A percentile compares a stretch with the other conserved stretches of the same genome.
Conservation (phyloP, 2,113 vertebrate genomes). For the Sula dactylatra region DNA sequence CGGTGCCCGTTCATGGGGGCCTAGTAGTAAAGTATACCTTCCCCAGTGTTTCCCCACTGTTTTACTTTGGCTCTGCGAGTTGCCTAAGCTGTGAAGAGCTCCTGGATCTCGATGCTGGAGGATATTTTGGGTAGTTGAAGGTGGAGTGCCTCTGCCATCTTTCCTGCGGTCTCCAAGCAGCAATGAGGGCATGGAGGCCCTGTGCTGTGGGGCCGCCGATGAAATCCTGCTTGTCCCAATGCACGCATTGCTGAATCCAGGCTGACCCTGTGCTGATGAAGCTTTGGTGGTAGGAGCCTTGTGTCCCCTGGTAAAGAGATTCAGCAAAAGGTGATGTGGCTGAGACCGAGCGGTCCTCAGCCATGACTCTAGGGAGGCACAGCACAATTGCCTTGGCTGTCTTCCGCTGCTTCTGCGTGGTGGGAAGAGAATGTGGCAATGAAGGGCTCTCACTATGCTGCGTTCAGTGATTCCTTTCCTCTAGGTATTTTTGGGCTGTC, state of each 20-base stretch:
- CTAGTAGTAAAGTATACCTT: background rate
- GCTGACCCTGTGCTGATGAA: background rate
- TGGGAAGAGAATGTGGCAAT: accelerated
- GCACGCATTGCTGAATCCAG: accelerated
- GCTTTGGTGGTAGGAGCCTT: background rate
- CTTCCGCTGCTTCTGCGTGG: accelerated
- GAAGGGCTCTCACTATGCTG: background rate
- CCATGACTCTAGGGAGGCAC: background rate
- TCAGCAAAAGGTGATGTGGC: background rate
- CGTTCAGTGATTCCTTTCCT: accelerated
- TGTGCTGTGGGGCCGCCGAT: background rate
- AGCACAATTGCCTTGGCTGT: accelerated
- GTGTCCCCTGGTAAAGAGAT: no score
- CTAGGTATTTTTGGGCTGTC: background rate
- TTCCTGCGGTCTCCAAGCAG: accelerated
- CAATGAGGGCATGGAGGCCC: no score
- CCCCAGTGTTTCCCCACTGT: background rate
- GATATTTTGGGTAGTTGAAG: background rate
- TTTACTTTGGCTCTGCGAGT: background rate
- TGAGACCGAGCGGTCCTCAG: accelerated
- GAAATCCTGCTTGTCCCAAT: accelerated
- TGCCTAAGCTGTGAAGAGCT: background rate
- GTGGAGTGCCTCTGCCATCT: background rate
- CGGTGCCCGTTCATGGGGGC: background rate
- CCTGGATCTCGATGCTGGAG: background rate